Base-by-base conservation (phyloP, 2,888 invertebrate genomes). In the Tipula confusa region DNA sequence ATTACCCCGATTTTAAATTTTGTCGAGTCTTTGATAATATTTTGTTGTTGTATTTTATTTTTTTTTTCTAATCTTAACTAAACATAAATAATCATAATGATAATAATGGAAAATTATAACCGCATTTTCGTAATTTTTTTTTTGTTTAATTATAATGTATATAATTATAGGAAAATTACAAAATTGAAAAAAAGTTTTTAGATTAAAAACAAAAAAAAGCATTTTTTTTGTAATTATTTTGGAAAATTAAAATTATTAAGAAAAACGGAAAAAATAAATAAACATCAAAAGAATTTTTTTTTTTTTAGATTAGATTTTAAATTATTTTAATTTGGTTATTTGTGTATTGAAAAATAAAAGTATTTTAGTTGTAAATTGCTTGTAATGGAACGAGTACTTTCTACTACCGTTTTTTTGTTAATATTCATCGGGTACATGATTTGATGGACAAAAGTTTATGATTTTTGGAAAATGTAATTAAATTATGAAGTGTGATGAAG, bases 231-330 rank as follows among this genome's bases (percentile, higher is more conserved):
- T 64, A 64, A 64, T 64, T 64, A 64, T 24, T 64, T 64, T 64
- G 9, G 24, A 24, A 64, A 64, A 64, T 64, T 64, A 64, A 64
- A 64, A 64, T 64, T 64, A 64, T 64, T 24, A 64, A 6, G 15
- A 1, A 43, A 64, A 64, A 24, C 64, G 64, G 64, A 64, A 64
- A 64, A 64, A 64, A 64, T 64, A 64, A 64, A 64, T 11, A 64
- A 64, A 64, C 64, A 64, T 64, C 64, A 64, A 64, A 64, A 18
- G 64, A 64, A 64, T 64, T 24, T 64, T 64, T 64, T 43, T n/a
- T 43, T n/a, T 13, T 38, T 18, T 7, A 24, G 64, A 64, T 64
- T 64, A 64, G 64, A 64, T 64, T 64, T 64, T 18, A 64, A 64
- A 64, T 24, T 6, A 24, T 24, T 64, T 64, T 64, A 64, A 64